phyloP scores from a whole-genome alignment of 1,140 invertebrate species.

The Calliopsis andreniformis region DNA sequence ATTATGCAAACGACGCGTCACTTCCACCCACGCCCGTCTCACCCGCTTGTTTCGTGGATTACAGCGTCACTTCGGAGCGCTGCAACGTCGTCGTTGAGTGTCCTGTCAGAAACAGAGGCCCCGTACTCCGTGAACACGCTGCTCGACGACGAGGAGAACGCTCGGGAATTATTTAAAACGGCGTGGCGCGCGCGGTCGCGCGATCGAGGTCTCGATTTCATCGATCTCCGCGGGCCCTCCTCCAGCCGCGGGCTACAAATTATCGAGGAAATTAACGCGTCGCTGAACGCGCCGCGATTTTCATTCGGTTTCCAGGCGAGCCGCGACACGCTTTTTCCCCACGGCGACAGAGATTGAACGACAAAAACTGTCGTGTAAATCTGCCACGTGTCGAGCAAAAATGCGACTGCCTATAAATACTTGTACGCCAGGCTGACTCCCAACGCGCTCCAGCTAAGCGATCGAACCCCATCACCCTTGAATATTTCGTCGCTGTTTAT shows the following conservation, averaged over 20 bases:
- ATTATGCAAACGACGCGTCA: constrained; percentile 61
- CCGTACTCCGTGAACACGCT: neutral
- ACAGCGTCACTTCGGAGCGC: neutral
- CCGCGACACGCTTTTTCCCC: neutral
- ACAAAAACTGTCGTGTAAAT: constrained; percentile 46
- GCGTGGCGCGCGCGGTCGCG: too few relatives aligned
- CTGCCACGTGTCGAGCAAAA: constrained; percentile 38
- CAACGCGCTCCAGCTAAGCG: constrained; percentile 27
- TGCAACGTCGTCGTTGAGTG: neutral
- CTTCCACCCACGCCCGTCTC: constrained; percentile 38
- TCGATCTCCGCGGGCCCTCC: too few relatives aligned
- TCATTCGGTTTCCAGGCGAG: neutral
- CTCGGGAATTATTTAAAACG: too few relatives aligned
- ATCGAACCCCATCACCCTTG: too few relatives aligned
- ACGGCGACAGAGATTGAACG: constrained; percentile 8
- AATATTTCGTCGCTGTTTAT: too few relatives aligned
- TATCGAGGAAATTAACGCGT: neutral
- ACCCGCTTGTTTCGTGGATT: constrained; percentile 34
- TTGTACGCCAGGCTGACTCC: constrained; percentile 33
- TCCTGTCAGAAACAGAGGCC: neutral
- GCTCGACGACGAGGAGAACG: too few relatives aligned
- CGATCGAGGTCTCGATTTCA: too few relatives aligned
- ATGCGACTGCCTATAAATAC: constrained; percentile 41
- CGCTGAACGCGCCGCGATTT: constrained; percentile 12
- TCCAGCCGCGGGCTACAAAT: neutral